A percentile compares a stretch with the other conserved stretches of the same genome.
These are phyloP conservation scores for Staurois parvus DNA, from an alignment of 2,797 vertebrate species.

Conservation along the genomic window DNA sequence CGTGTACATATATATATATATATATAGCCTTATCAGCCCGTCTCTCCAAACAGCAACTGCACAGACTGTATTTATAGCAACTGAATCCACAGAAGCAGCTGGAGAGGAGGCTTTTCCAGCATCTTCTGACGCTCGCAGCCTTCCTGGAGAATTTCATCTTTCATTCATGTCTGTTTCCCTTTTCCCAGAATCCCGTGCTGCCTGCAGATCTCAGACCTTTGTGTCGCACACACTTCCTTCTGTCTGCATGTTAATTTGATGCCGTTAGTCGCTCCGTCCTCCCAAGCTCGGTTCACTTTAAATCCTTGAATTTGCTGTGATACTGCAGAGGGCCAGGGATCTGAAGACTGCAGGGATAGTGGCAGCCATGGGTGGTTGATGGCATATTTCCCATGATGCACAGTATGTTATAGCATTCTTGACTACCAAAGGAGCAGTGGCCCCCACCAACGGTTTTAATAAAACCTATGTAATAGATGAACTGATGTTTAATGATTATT, in stretches of 20 bases:
- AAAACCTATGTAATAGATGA: too few species aligned
- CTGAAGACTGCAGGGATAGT: too few species aligned
- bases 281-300: too few species aligned
- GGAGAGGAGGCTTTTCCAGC: constrained; percentile 14
- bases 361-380: too few species aligned
- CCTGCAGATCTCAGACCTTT: constrained; percentile 1
- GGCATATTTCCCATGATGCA: too few species aligned
- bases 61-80: constrained; percentile 43
- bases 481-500: too few species aligned
- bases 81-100: constrained; percentile 19
- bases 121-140: constrained; percentile 13
- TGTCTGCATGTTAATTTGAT: neutral
- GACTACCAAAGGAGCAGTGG: too few species aligned
- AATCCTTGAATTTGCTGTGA: too few species aligned
- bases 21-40: constrained; percentile 13
- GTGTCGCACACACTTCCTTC: neutral
- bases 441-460: too few species aligned
- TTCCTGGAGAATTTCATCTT: constrained; percentile 8
- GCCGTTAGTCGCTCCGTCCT: too few species aligned
- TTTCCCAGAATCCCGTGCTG: neutral
- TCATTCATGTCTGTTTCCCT: constrained; percentile 20
- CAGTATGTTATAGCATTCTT: too few species aligned
- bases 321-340: too few species aligned
- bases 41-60: constrained; percentile 11
- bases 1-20: neutral